Evolutionary conservation across 2,113 vertebrate species (phyloP), one percentile per base, ranked within the genome.

Genomic region (Halcyon senegalensis): DNA sequence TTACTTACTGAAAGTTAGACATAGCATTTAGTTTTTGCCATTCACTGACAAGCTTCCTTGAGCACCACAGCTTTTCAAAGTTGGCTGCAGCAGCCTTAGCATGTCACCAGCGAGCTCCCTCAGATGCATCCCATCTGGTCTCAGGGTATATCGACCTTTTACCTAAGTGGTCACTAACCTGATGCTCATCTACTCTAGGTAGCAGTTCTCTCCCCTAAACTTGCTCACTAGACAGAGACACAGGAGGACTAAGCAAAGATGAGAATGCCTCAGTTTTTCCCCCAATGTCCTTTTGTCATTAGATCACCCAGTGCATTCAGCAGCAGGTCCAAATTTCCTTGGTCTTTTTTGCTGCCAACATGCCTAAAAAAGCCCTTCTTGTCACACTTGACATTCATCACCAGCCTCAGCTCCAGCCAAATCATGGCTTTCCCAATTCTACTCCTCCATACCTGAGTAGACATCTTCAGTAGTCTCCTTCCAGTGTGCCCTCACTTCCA

Each of bases 201-300:
- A 67, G 35, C 27, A 85, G 7, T 75, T 75, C 44, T 66, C 20
- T 89, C 35, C 56, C 27, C 21, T 55, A 51, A 48, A 69, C 23
- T 56, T 68, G 23, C 25, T 66, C 33, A 51, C 33, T 44, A 67
- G 30, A 68, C 3, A 86, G 27, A 63, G 10, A 67, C 13, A 50
- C 31, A 35, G 19, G 9, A 91, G 4, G 16, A 76, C 20, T 33
- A 76, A 64, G 44, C 17, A 73, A 75, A 85, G 21, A 1, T 24
- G 81, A 37, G 0, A 73, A 17, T 30, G 44, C 25, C 21, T 83
- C 35, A 18, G 19, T 56, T 87, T n/a, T 28, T 24, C 17, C 59
- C 20, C 4, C 7, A 1, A 13, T 0, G 0, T n/a, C 10, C 9
- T 84, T 87, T 67, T 69, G 44, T 17, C 43, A 55, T 53, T 59